Conservation (phyloP, 2,113 vertebrate species). For the Engraulis encrasicolus region DNA sequence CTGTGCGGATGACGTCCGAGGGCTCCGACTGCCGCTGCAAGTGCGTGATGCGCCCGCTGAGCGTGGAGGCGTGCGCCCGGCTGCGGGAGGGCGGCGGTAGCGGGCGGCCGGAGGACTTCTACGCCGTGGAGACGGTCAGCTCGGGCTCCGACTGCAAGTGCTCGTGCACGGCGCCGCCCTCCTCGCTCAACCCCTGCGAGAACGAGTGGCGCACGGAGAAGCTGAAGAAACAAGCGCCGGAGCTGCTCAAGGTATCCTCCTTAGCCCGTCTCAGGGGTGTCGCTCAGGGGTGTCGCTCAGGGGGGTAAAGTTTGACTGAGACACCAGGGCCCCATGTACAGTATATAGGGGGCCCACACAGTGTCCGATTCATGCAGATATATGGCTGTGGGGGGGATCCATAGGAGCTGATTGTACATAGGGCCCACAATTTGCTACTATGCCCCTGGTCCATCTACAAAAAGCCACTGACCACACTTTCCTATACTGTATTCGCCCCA, state of each 20-base stretch:
- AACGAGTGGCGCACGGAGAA: constrained; percentile 97
- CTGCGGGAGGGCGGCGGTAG: constrained; percentile 80
- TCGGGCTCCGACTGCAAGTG: constrained; percentile 91
- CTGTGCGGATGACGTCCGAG: constrained; percentile 91
- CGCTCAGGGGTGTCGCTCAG: no score
- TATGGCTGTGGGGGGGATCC: no score
- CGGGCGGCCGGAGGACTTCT: constrained; percentile 90
- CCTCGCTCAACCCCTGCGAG: constrained; percentile 95
- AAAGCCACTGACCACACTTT: no score
- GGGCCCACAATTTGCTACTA: no score
- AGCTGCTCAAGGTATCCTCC: constrained; percentile 87
- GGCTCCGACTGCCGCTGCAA: constrained; percentile 96
- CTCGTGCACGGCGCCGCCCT: constrained; percentile 89
- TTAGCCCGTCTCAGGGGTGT: neutral
- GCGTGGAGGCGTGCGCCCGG: constrained; percentile 87
- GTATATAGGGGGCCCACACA: no score
- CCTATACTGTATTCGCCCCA: no score
- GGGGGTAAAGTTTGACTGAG: no score
- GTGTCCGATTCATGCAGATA: no score
- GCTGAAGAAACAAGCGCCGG: constrained; percentile 92
- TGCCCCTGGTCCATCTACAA: no score
- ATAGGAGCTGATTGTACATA: no score
- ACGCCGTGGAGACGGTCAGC: constrained; percentile 94
- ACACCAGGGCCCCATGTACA: no score
- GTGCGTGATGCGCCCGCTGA: constrained; percentile 93